Percentiles rank a stretch among this genome's conserved stretches.
These are phyloP conservation scores for Balearica regulorum DNA, from an alignment of 2,797 vertebrate species.

Conservation along the genomic window DNA sequence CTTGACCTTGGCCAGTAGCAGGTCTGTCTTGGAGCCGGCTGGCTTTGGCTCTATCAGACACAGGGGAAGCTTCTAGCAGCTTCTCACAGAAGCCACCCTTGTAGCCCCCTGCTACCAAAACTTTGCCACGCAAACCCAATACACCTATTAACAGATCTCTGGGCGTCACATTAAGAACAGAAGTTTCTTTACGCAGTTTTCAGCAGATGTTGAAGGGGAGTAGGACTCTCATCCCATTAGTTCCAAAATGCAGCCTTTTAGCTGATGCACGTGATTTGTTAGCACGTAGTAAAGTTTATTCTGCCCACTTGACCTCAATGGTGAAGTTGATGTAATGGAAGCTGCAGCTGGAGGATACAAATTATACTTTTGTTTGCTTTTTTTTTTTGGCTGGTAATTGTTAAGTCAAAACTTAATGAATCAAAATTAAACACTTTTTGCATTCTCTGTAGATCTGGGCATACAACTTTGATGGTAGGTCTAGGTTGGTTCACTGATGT, in stretches of 20 bases:
- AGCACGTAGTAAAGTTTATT: neutral
- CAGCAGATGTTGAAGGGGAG: neutral
- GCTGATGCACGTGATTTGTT: neutral
- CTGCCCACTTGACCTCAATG: neutral
- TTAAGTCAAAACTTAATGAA: neutral
- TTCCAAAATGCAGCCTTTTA: neutral
- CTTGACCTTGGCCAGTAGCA: no score
- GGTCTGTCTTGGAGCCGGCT: no score
- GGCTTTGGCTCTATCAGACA: no score
- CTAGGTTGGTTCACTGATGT: neutral
- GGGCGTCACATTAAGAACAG: neutral
- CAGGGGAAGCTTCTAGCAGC: no score
- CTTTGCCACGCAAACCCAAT: no score
- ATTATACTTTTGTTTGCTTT: neutral
- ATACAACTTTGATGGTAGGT: neutral
- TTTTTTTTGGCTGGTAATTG: neutral
- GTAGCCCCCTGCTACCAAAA: no score
- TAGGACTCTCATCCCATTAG: neutral
- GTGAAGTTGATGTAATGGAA: constrained; percentile 9
- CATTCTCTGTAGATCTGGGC: neutral
- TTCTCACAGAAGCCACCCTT: no score
- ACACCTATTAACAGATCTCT: neutral
- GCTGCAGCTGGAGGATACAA: neutral
- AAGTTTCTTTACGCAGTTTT: neutral
- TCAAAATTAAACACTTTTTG: neutral